These are phyloP conservation scores for Hirtodrosophila confusa DNA, from an alignment of 2,888 invertebrate genomes.

Conservation along the genomic window DNA sequence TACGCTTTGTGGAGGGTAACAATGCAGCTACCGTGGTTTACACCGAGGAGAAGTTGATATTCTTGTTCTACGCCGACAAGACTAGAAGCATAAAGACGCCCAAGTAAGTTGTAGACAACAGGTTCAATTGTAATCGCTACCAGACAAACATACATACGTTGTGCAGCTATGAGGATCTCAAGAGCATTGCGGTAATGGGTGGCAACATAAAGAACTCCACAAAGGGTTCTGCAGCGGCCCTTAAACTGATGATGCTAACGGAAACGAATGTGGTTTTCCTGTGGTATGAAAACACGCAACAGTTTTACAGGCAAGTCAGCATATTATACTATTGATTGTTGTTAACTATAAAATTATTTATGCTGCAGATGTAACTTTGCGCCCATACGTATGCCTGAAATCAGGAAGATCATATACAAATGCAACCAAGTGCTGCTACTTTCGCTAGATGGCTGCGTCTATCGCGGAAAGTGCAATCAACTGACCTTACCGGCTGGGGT, in stretches of 20 bases:
- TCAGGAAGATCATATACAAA: slow-evolving; percentile 80
- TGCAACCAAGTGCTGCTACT: slow-evolving; percentile 81
- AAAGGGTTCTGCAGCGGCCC: slow-evolving; percentile 76
- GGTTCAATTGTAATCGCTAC: neutral
- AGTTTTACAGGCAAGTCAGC: slow-evolving; percentile 78
- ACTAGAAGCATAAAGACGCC: slow-evolving; percentile 79
- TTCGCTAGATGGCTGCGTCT: slow-evolving; percentile 80
- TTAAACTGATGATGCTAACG: slow-evolving; percentile 81
- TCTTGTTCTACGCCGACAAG: slow-evolving; percentile 80
- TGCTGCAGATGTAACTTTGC: slow-evolving; percentile 78
- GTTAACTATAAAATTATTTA: too few relatives aligned
- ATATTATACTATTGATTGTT: too few relatives aligned
- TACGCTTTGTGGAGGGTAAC: slow-evolving; percentile 83
- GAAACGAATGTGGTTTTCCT: slow-evolving; percentile 82
- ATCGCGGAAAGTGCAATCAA: slow-evolving; percentile 82
- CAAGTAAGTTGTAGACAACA: slow-evolving; percentile 64
- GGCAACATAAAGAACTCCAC: slow-evolving; percentile 72
- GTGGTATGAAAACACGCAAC: slow-evolving; percentile 83
- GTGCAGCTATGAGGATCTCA: slow-evolving; percentile 78
- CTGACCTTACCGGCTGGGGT: slow-evolving; percentile 80
- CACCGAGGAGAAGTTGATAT: slow-evolving; percentile 71
- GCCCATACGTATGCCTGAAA: slow-evolving; percentile 73
- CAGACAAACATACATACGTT: neutral
- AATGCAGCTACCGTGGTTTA: slow-evolving; percentile 81
- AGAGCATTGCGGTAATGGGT: slow-evolving; percentile 78